Evolutionary conservation across 2,888 invertebrate species (phyloP), one percentile per base, ranked within the genome.

Genomic region (Microctonus aethiopoides): DNA sequence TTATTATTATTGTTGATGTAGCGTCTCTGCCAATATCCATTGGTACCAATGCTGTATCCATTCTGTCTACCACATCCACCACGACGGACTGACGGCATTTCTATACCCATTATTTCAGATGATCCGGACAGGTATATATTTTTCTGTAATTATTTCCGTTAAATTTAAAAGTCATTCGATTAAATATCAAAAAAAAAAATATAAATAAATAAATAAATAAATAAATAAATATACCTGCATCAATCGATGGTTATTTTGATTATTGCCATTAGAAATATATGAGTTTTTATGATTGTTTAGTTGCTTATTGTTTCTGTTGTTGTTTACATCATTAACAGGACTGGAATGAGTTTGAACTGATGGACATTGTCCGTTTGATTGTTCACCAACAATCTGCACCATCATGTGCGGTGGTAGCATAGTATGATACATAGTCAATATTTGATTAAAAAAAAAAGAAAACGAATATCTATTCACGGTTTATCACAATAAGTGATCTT

Each of bases 391-490:
- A 77, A 84, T 78, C 74, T 86, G 85, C 73, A 85, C 82, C 83
- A 85, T 82, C 78, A 84, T 80, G 77, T 84, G 83, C 41, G 84
- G 79, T 70, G 81, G 81, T 75, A 79, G 80, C 75, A 81, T 78
- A 75, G 85, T 74, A 75, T 84, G 85, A 83, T 86, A 84, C 86
- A 86, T 86, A 80, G 78, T 82, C 77, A 78, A 78, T 72, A 65
- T 65, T 41, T 22, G 51, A 61, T 16, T 24, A 34, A 67, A 68
- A 59, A 29, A 59, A 54, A 11, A 66, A 54, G 34, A 57, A 51
- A 52, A 62, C 2, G 34, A 34, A 29, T 29, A 22, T 16, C 34
- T 60, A 60, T 34, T 11, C 11, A 9, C 46, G 59, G 13, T 9
- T 29, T 34, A 34, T 16, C 4, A 13, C 26, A n/a, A 34, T 32